phyloP scores from a whole-genome alignment of 2,888 invertebrate genomes.

The Serripes groenlandicus region DNA sequence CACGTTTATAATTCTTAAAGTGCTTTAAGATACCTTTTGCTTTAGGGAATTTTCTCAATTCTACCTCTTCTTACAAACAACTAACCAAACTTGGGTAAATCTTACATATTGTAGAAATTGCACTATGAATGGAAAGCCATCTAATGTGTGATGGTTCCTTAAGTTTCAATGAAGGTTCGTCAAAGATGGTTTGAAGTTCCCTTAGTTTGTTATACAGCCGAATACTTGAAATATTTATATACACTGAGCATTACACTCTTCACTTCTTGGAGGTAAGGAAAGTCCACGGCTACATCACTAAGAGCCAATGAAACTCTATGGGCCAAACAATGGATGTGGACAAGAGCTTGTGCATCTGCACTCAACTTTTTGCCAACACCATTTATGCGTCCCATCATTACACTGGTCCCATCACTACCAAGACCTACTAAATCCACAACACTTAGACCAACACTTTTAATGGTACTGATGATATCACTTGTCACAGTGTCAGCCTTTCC shows the following conservation, averaged over 20 bases:
- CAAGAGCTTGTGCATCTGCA: constrained; percentile 20
- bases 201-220: constrained; percentile 1
- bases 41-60: background rate
- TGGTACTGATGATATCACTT: background rate
- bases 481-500: background rate
- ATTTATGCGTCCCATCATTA: constrained; percentile 16
- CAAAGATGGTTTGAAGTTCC: background rate
- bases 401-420: constrained; percentile 32
- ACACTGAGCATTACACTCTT: constrained; percentile 9
- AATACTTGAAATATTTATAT: constrained; percentile 8
- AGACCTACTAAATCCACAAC: constrained; percentile 22
- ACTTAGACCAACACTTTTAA: background rate
- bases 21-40: constrained; percentile 12
- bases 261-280: constrained; percentile 8
- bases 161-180: constrained; percentile 4
- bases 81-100: background rate
- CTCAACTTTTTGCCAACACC: constrained; percentile 21
- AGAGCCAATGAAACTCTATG: constrained; percentile 29
- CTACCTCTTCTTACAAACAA: background rate
- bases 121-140: constrained; percentile 8
- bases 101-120: background rate
- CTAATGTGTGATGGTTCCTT: constrained; percentile 13
- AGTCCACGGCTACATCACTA: constrained; percentile 25
- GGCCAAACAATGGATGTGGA: constrained; percentile 34
- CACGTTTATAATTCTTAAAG: constrained; percentile 2